These are phyloP conservation scores for Enteromius radiatus DNA, from an alignment of 2,797 vertebrate genomes.

Conservation along the genomic window DNA sequence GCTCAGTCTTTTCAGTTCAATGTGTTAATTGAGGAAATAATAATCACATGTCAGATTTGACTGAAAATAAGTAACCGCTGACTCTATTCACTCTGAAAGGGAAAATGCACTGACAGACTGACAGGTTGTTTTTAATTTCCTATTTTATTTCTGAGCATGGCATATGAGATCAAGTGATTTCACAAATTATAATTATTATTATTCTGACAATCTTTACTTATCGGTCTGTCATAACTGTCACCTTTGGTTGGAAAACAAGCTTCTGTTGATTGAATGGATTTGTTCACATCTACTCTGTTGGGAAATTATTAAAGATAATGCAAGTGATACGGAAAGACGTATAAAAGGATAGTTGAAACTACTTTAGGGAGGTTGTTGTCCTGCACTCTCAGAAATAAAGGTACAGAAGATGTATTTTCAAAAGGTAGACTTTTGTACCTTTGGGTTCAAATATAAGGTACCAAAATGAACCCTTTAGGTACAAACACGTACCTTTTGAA, in stretches of 20 bases:
- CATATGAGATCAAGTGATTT: conserved; percentile 1
- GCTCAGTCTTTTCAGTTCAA: not conserved
- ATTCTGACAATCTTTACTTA: not conserved
- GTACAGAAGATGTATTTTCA: too few relatives aligned
- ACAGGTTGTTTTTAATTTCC: not conserved
- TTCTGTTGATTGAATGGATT: not conserved
- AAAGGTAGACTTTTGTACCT: too few relatives aligned
- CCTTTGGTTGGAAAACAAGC: not conserved
- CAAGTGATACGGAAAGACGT: not conserved
- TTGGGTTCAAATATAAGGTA: too few relatives aligned
- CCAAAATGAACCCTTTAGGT: too few relatives aligned
- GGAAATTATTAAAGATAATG: not conserved
- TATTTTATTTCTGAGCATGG: not conserved
- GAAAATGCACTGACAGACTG: not conserved
- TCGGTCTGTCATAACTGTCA: not conserved
- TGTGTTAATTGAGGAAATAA: not conserved
- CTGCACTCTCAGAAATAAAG: too few relatives aligned
- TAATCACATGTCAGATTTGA: not conserved
- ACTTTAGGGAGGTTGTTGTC: not conserved
- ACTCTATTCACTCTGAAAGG: not conserved
- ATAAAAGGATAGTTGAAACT: not conserved
- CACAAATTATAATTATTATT: not conserved
- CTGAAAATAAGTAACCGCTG: not conserved
- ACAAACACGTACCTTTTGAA: too few relatives aligned
- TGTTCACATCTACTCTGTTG: not conserved